Percentiles rank a stretch among this genome's conserved stretches.
Evolutionary conservation across 2,113 vertebrate genomes (phyloP).

Genomic region (Ibidorhyncha struthersii): DNA sequence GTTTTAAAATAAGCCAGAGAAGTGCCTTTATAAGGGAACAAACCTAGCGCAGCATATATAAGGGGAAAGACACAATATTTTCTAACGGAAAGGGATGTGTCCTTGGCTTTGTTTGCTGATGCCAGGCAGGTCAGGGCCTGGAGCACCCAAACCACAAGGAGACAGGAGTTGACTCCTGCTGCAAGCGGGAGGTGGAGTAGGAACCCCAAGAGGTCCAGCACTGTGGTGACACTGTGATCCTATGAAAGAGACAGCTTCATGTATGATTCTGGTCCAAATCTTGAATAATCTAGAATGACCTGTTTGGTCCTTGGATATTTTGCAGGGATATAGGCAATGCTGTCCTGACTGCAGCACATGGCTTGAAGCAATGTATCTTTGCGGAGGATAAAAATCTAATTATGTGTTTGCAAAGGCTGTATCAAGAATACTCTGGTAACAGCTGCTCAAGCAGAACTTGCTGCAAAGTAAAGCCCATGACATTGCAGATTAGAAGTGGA

Average conservation of each 20-base stretch:
- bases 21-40: background rate
- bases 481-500: background rate
- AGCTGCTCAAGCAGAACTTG: background rate
- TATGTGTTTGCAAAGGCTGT: rapidly evolving
- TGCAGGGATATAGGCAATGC: background rate
- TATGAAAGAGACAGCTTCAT: background rate
- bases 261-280: background rate
- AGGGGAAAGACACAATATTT: background rate
- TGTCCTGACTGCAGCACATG: background rate
- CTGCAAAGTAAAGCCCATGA: background rate
- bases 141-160: background rate
- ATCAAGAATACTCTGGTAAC: background rate
- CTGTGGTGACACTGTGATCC: background rate
- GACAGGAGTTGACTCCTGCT: background rate
- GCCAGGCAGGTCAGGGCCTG: background rate
- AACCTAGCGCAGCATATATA: background rate
- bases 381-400: background rate
- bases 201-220: background rate
- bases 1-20: background rate
- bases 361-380: background rate
- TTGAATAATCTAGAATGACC: background rate
- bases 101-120: background rate
- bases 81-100: background rate
- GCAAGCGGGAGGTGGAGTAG: background rate
- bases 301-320: background rate